Conservation (phyloP, 2,113 vertebrate genomes). For the Hippolais icterina region DNA sequence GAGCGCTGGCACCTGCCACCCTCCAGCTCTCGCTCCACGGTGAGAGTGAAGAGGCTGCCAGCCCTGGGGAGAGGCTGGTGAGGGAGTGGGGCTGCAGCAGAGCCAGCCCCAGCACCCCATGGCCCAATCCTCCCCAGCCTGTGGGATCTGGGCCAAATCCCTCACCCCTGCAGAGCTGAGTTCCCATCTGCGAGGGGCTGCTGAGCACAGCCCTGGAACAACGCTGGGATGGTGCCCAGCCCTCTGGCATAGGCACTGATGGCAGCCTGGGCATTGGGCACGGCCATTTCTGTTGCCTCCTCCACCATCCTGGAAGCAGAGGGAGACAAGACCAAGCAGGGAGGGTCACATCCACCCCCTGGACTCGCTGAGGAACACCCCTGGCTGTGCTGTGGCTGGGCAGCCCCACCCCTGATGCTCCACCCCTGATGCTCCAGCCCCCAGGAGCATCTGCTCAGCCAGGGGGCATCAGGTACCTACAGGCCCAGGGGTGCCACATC, state of each 20-base stretch:
- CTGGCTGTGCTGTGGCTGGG: neutral
- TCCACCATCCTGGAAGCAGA: conserved; percentile 31
- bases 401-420: accelerated
- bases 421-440: accelerated
- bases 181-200: accelerated
- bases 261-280: conserved; percentile 17
- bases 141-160: accelerated
- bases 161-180: neutral
- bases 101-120: neutral
- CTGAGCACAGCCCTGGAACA: neutral
- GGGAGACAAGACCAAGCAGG: accelerated
- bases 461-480: conserved; percentile 47
- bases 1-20: conserved; percentile 34
- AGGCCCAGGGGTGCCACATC: conserved; percentile 75
- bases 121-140: accelerated
- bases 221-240: neutral
- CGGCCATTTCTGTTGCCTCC: neutral
- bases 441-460: neutral
- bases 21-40: conserved; percentile 63
- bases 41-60: conserved; percentile 73
- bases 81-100: accelerated
- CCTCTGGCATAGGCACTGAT: conserved; percentile 8
- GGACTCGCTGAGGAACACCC: neutral
- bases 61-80: neutral
- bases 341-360: neutral